Evolutionary conservation across 1,140 invertebrate genomes (phyloP).

Genomic region (Neotoxoptera formosana): DNA sequence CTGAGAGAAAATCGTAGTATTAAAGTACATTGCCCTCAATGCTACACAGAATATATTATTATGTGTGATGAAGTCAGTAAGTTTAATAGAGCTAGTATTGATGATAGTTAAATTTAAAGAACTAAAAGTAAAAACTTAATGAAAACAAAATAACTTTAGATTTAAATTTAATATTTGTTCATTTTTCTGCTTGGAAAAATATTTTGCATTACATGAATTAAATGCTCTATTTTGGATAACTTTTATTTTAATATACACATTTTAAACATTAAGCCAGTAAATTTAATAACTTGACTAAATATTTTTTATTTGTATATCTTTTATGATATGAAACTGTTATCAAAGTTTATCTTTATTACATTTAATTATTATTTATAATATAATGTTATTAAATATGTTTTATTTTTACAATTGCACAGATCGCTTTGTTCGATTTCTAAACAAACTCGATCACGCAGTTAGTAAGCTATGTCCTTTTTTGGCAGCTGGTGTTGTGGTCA

Average conservation of each 20-base stretch:
- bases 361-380: neutral
- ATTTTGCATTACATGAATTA: too few relatives aligned
- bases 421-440: conserved; percentile 66
- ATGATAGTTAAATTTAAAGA: neutral
- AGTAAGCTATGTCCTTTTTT: conserved; percentile 92
- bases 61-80: conserved; percentile 89
- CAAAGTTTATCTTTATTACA: neutral
- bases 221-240: too few relatives aligned
- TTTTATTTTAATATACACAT: too few relatives aligned
- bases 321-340: neutral
- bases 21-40: conserved; percentile 92
- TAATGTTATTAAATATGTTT: too few relatives aligned
- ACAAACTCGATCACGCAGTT: conserved; percentile 86
- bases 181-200: too few relatives aligned
- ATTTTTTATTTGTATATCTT: neutral
- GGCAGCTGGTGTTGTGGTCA: conserved; percentile 89
- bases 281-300: neutral
- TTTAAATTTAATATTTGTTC: neutral
- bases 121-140: neutral
- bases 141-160: neutral
- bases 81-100: conserved; percentile 54
- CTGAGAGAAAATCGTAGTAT: conserved; percentile 87
- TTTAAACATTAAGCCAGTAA: too few relatives aligned
- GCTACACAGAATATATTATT: conserved; percentile 94
- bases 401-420: conserved; percentile 42